These are phyloP conservation scores for Tanypteryx hageni DNA, from an alignment of 2,888 invertebrate species.

Conservation along the genomic window DNA sequence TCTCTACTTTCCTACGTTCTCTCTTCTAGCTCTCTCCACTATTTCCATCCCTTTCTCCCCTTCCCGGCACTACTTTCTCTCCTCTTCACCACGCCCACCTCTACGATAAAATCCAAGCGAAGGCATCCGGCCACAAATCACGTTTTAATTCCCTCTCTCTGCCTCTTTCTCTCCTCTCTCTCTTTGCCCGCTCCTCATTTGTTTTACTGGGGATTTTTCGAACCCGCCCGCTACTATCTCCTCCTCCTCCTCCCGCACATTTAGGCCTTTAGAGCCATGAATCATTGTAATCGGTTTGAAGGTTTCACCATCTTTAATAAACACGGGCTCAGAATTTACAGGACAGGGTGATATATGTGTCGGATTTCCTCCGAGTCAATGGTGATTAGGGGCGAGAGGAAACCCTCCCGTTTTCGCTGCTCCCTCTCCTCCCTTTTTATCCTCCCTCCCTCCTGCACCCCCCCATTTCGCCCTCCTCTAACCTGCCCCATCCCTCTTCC, in stretches of 20 bases:
- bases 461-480: background rate
- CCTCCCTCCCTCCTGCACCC: background rate
- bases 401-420: background rate
- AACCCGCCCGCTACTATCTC: background rate
- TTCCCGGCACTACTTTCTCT: background rate
- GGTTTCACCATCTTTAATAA: slow-evolving; percentile 35
- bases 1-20: background rate
- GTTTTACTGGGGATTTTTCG: slow-evolving; percentile 1
- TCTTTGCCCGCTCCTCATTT: slow-evolving; percentile 28
- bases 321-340: slow-evolving; percentile 24
- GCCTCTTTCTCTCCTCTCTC: background rate
- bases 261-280: slow-evolving; percentile 29
- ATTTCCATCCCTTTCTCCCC: background rate
- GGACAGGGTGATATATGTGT: slow-evolving; percentile 35
- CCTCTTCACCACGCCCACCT: background rate
- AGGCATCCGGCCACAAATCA: slow-evolving; percentile 64
- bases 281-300: slow-evolving; percentile 26
- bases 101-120: slow-evolving; percentile 51
- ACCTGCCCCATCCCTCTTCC: background rate
- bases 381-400: slow-evolving; percentile 7
- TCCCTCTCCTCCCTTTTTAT: background rate
- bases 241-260: background rate
- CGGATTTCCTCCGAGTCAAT: slow-evolving; percentile 26
- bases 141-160: slow-evolving; percentile 39
- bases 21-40: background rate